Conservation (phyloP, 2,888 invertebrate species). For the Lasioglossum morio region DNA sequence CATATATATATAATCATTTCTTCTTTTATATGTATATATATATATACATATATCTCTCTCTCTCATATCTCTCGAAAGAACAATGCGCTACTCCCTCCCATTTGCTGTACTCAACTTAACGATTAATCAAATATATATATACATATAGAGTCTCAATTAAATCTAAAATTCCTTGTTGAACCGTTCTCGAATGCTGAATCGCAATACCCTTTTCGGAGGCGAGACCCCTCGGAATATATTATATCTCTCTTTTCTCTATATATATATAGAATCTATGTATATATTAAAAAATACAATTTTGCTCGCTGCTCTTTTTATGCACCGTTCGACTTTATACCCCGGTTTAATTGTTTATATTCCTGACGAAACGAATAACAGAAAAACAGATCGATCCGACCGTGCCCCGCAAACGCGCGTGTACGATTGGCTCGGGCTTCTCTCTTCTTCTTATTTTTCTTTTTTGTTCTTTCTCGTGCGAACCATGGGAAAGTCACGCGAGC, state of each 20-base stretch:
- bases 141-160: constrained; percentile 34
- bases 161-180: constrained; percentile 53
- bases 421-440: background rate
- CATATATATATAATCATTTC: background rate
- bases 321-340: constrained; percentile 16
- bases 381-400: constrained; percentile 37
- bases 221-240: constrained; percentile 51
- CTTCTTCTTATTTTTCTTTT: too few species aligned
- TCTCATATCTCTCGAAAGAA: constrained; percentile 14
- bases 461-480: background rate
- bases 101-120: constrained; percentile 21
- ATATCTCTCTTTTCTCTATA: constrained; percentile 32
- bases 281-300: constrained; percentile 73
- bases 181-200: constrained; percentile 46
- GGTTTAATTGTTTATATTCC: constrained; percentile 42
- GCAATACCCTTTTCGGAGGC: constrained; percentile 55
- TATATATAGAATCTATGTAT: constrained; percentile 30
- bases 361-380: constrained; percentile 41
- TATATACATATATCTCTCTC: background rate
- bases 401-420: constrained; percentile 1
- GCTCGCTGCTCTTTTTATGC: constrained; percentile 58
- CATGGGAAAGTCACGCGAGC: background rate
- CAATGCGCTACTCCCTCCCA: background rate
- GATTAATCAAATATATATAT: constrained; percentile 16
- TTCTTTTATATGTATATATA: background rate